phyloP scores from a whole-genome alignment of 2,113 vertebrate genomes.

The Phalacrocorax carbo region DNA sequence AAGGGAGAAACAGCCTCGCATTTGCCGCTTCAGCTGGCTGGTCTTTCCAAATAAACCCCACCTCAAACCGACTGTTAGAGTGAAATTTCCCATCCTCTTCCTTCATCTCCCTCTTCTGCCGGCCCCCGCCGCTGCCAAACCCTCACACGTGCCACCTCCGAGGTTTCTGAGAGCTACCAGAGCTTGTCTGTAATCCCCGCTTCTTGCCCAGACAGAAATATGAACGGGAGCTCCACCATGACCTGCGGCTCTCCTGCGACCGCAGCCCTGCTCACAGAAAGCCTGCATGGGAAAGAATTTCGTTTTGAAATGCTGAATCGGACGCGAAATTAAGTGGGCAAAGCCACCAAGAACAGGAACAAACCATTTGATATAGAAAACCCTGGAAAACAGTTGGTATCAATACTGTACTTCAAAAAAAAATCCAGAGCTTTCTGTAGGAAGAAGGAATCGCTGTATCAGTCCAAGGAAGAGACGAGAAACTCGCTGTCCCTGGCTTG shows the following conservation, averaged over 20 bases:
- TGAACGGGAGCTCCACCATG: rapidly evolving
- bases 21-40: neutral
- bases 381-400: neutral
- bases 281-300: rapidly evolving
- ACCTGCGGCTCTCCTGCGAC: neutral
- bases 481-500: rapidly evolving
- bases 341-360: neutral
- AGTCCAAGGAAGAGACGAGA: neutral
- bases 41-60: neutral
- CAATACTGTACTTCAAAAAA: neutral
- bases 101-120: neutral
- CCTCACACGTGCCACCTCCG: neutral
- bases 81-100: neutral
- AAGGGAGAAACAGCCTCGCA: neutral
- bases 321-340: neutral
- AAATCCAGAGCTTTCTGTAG: neutral
- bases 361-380: neutral
- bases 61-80: neutral
- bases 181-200: neutral
- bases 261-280: neutral
- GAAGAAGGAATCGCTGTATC: rapidly evolving
- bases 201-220: neutral
- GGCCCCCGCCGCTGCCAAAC: neutral
- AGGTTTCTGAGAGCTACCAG: neutral
- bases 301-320: neutral